phyloP scores from a whole-genome alignment of 2,888 invertebrate species.

The Mesorhabditis spiculigera region DNA sequence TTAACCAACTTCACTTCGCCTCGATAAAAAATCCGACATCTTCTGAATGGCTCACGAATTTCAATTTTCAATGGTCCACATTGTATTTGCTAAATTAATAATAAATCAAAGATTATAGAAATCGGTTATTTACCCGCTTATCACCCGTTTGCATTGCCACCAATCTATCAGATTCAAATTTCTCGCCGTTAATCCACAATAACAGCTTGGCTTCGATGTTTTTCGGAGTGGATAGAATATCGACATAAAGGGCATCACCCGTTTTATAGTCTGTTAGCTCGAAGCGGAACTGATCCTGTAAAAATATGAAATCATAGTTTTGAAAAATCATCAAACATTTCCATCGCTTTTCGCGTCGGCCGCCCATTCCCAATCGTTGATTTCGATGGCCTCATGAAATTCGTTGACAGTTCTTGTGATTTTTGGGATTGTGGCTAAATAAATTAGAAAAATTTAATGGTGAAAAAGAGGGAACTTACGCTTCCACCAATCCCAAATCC shows the following conservation, averaged over 20 bases:
- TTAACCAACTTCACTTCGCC: constrained; percentile 34
- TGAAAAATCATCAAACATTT: neutral
- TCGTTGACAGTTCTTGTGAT: no score
- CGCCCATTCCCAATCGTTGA: neutral
- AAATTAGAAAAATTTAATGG: no score
- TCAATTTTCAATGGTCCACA: constrained; percentile 35
- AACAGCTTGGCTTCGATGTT: neutral
- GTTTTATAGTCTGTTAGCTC: neutral
- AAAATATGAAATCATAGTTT: neutral
- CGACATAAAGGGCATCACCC: neutral
- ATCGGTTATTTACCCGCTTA: neutral
- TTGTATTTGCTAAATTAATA: constrained; percentile 2
- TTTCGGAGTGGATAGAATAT: neutral
- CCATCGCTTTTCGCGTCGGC: constrained; percentile 5
- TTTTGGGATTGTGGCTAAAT: no score
- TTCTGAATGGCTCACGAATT: constrained; percentile 37
- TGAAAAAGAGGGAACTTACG: no score
- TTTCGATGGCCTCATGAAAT: neutral
- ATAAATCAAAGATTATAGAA: neutral
- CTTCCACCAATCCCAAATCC: no score
- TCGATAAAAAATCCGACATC: constrained; percentile 39
- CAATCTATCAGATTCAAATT: neutral
- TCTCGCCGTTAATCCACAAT: neutral
- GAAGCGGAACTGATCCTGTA: neutral
- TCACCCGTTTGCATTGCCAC: neutral